Evolutionary conservation across 1,140 invertebrate species (phyloP).

Genomic region (Trichomalopsis sarcophagae): DNA sequence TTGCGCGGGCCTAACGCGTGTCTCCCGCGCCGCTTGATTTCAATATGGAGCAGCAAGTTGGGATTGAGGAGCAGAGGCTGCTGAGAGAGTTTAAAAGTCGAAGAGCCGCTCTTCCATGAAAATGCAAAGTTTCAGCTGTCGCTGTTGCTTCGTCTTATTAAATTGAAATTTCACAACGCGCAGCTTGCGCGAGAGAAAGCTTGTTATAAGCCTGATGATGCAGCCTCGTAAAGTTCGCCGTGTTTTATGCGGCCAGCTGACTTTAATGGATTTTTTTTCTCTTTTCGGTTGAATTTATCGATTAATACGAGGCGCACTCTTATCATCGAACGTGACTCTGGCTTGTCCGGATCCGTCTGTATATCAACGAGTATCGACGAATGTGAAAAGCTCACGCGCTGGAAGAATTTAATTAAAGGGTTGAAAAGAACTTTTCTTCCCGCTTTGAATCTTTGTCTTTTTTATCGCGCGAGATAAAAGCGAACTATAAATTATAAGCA

Average conservation of each 20-base stretch:
- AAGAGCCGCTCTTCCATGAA: neutral
- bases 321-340: neutral
- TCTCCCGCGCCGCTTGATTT: neutral
- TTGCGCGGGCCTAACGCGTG: too few relatives aligned
- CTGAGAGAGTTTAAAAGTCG: neutral
- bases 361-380: too few relatives aligned
- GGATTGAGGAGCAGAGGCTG: too few relatives aligned
- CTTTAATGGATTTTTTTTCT: neutral
- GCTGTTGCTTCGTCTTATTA: neutral
- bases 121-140: slow-evolving; percentile 3
- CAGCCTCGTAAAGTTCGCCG: neutral
- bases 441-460: too few relatives aligned
- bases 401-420: too few relatives aligned
- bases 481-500: neutral
- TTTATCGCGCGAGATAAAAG: neutral
- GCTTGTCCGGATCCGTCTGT: too few relatives aligned
- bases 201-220: neutral
- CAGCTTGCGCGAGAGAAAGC: neutral
- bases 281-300: neutral
- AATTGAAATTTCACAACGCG: neutral
- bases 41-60: neutral
- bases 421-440: too few relatives aligned
- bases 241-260: neutral
- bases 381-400: too few relatives aligned
- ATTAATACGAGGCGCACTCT: neutral